Conservation (phyloP, 2,888 invertebrate species). For the Harpalus rubripes region DNA sequence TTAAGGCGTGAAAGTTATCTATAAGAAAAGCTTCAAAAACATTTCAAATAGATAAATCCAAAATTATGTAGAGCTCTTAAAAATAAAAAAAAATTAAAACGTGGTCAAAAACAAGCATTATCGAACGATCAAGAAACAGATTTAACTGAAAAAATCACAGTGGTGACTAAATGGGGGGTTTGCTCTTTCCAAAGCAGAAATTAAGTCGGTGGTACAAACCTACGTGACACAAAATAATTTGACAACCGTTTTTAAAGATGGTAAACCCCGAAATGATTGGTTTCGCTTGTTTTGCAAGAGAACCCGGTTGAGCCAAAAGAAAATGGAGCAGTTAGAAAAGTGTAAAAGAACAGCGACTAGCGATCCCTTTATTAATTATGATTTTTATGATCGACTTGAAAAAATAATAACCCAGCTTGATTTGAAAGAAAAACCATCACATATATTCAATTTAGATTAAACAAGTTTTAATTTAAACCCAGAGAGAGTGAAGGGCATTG, state of each 20-base stretch:
- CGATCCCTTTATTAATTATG: constrained; percentile 33
- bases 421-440: constrained; percentile 66
- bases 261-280: constrained; percentile 67
- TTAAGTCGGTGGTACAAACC: constrained; percentile 53
- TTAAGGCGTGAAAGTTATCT: too few species aligned
- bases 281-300: constrained; percentile 67
- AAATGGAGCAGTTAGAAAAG: constrained; percentile 68
- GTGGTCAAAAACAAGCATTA: too few species aligned
- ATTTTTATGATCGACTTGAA: constrained; percentile 67
- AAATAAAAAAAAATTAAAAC: too few species aligned
- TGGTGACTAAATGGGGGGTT: constrained; percentile 66
- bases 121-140: too few species aligned
- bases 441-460: constrained; percentile 69
- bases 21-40: too few species aligned
- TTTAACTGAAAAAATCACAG: constrained; percentile 44
- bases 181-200: constrained; percentile 63
- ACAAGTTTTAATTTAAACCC: constrained; percentile 69
- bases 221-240: constrained; percentile 52
- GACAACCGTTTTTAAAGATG: constrained; percentile 64
- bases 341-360: constrained; percentile 60
- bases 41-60: too few species aligned
- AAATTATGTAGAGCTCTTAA: too few species aligned
- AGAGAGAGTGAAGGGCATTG: constrained; percentile 67
- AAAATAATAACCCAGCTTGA: constrained; percentile 65
- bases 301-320: constrained; percentile 67